Percentiles rank a stretch among this genome's conserved stretches.
These are phyloP conservation scores for Champsocephalus gunnari DNA, from an alignment of 2,797 vertebrate species.

Conservation along the genomic window DNA sequence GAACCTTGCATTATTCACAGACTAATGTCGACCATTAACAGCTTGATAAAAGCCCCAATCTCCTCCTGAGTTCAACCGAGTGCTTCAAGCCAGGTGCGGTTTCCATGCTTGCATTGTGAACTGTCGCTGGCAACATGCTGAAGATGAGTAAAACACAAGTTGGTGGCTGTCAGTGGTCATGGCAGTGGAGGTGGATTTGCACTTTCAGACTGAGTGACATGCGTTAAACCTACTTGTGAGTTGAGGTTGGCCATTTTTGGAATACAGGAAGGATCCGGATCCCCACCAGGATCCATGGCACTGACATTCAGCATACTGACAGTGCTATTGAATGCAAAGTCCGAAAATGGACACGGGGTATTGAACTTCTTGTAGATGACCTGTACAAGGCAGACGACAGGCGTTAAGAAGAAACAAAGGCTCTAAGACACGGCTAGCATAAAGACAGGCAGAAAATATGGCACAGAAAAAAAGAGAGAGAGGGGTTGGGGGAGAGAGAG, in stretches of 20 bases:
- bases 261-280: conserved; percentile 77
- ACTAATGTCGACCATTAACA: conserved; percentile 25
- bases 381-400: conserved; percentile 75
- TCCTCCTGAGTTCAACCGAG: conserved; percentile 26
- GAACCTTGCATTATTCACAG: conserved; percentile 18
- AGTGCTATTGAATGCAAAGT: conserved; percentile 66
- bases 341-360: conserved; percentile 88
- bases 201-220: conserved; percentile 33
- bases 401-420: conserved; percentile 31
- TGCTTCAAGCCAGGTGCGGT: conserved; percentile 60
- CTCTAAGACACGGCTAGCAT: conserved; percentile 22
- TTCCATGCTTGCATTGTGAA: conserved; percentile 65
- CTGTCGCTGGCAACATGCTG: conserved; percentile 67
- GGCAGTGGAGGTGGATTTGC: conserved; percentile 51
- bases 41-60: conserved; percentile 32
- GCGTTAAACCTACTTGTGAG: conserved; percentile 87
- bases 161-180: conserved; percentile 50
- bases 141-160: conserved; percentile 56
- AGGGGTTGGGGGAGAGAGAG: conserved; percentile 35
- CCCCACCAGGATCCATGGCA: conserved; percentile 75
- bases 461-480: conserved; percentile 30
- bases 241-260: conserved; percentile 94
- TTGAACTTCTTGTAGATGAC: conserved; percentile 99
- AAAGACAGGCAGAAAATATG: conserved; percentile 39
- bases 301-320: conserved; percentile 74